These are phyloP conservation scores for Varanus salvator DNA, from an alignment of 2,113 vertebrate genomes.

Conservation along the genomic window DNA sequence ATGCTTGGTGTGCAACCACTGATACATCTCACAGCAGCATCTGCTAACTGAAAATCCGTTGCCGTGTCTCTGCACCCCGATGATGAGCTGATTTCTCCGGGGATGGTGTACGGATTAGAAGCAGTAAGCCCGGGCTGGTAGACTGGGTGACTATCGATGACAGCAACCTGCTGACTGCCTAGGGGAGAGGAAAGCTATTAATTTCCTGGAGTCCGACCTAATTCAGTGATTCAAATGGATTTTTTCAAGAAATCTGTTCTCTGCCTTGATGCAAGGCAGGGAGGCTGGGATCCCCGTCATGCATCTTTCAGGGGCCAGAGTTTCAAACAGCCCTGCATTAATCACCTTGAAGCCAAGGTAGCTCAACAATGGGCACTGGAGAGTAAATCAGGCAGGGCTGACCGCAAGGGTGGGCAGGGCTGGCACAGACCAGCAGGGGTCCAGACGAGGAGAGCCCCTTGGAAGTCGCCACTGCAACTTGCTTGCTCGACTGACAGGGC, in stretches of 20 bases:
- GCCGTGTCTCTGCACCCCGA: not conserved
- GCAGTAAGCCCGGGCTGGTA: not conserved
- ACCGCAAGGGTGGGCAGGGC: no score
- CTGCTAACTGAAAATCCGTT: not conserved
- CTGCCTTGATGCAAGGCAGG: not conserved
- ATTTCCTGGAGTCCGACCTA: not conserved
- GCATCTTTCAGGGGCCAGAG: not conserved
- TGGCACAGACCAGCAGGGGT: no score
- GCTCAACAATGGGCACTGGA: accelerated
- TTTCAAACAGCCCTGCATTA: not conserved
- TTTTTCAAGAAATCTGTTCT: not conserved
- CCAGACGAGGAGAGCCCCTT: no score
- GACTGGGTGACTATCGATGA: not conserved
- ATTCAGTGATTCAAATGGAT: not conserved
- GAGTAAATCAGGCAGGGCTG: not conserved
- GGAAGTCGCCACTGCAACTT: no score
- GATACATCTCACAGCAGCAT: not conserved
- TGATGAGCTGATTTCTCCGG: conserved; percentile 22
- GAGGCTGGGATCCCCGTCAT: not conserved
- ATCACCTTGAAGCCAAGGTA: accelerated
- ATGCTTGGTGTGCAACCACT: not conserved
- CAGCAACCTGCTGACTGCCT: not conserved
- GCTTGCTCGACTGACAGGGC: no score
- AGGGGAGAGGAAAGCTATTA: not conserved
- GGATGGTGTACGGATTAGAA: not conserved